Evolutionary conservation across 92 coral and sea anemone species (phyloP).

Genomic region (Micromussa lordhowensis): DNA sequence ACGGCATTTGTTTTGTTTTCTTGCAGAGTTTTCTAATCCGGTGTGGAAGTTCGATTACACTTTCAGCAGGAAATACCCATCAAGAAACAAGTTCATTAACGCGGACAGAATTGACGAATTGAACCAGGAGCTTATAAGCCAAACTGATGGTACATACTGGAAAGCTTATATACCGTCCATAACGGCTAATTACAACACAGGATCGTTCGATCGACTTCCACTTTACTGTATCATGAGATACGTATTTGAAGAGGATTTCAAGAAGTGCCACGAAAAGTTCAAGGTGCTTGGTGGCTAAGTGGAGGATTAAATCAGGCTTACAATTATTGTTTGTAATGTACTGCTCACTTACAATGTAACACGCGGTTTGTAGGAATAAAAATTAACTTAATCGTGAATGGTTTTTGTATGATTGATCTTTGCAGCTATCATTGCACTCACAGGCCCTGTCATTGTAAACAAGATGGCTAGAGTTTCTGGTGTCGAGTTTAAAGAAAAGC

Average conservation of each 20-base stretch:
- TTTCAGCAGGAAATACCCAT: slow-evolving; percentile 79
- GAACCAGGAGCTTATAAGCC: slow-evolving; percentile 77
- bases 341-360: background rate
- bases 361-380: too few relatives aligned
- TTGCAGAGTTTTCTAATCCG: slow-evolving; percentile 52
- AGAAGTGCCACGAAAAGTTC: slow-evolving; percentile 64
- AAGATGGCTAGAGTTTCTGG: too few relatives aligned
- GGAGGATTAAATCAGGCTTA: background rate
- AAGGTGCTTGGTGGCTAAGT: slow-evolving; percentile 81
- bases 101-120: slow-evolving; percentile 78
- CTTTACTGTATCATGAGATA: slow-evolving; percentile 87
- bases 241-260: slow-evolving; percentile 67
- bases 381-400: too few relatives aligned
- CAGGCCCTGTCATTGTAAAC: too few relatives aligned
- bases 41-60: slow-evolving; percentile 81
- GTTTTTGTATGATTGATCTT: too few relatives aligned
- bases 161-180: slow-evolving; percentile 64
- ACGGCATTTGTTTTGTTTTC: background rate
- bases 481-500: too few relatives aligned
- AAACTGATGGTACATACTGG: slow-evolving; percentile 75
- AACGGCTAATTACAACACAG: slow-evolving; percentile 73
- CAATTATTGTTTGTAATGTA: background rate
- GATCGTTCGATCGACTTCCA: slow-evolving; percentile 62
- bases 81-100: slow-evolving; percentile 68
- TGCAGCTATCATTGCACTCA: too few relatives aligned